Percentiles rank a stretch among this genome's conserved stretches.
phyloP scores from a whole-genome alignment of 2,797 vertebrate genomes.

The Phoeniculus purpureus region DNA sequence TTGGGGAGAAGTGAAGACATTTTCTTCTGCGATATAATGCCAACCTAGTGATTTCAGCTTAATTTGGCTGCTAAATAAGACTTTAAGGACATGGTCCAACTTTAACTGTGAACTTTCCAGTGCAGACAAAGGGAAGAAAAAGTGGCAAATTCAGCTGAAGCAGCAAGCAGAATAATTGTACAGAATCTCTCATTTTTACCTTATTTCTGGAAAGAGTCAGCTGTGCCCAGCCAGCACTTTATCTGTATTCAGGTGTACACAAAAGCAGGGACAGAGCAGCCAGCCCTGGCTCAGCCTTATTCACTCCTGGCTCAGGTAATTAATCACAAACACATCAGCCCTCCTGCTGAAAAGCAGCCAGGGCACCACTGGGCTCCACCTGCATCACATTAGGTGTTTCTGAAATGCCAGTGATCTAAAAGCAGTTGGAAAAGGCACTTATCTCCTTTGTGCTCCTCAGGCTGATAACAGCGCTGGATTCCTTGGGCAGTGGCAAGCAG shows the following conservation, averaged over 20 bases:
- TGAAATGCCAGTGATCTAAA: conserved; percentile 67
- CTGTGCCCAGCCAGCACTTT: neutral
- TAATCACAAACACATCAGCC: conserved; percentile 55
- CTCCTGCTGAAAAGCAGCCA: conserved; percentile 48
- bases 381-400: conserved; percentile 69
- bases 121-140: conserved; percentile 28
- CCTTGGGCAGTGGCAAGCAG: conserved; percentile 1
- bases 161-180: neutral
- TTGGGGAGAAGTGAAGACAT: neutral
- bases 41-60: conserved; percentile 34
- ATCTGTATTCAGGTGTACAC: neutral
- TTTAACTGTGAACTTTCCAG: conserved; percentile 36
- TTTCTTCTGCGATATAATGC: conserved; percentile 21
- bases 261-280: neutral
- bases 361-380: conserved; percentile 54
- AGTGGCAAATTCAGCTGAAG: neutral
- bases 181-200: neutral
- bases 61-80: conserved; percentile 19
- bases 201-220: neutral
- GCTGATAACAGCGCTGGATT: conserved; percentile 53
- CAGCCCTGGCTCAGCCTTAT: neutral
- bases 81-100: conserved; percentile 7
- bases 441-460: conserved; percentile 38
- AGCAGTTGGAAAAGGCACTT: conserved; percentile 13
- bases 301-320: conserved; percentile 68